These are phyloP conservation scores for Petromus typicus DNA, from an alignment of 2,113 vertebrate species.

Conservation along the genomic window DNA sequence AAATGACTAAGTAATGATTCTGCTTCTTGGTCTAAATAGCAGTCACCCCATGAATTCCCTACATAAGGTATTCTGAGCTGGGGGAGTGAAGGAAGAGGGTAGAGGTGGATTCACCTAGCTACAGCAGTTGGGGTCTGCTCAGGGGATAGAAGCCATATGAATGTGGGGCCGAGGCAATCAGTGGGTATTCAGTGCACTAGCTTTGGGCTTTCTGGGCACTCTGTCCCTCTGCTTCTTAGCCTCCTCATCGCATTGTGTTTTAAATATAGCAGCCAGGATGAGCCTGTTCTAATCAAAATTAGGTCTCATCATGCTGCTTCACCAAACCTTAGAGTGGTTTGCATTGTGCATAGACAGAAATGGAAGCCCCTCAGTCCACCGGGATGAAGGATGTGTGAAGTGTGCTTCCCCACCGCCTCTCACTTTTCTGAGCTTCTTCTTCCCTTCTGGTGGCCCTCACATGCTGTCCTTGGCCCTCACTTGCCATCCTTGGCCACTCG, in stretches of 20 bases:
- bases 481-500: no score
- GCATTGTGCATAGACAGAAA: background rate
- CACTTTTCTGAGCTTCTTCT: background rate
- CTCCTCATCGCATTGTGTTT: background rate
- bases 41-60: background rate
- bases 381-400: background rate
- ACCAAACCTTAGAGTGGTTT: background rate
- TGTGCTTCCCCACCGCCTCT: background rate
- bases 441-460: no score
- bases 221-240: background rate
- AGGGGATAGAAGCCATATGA: background rate
- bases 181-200: background rate
- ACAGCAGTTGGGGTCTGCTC: background rate
- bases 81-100: background rate
- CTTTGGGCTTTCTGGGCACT: background rate
- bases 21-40: constrained; percentile 4
- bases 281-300: background rate
- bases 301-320: background rate
- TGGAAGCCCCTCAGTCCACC: background rate
- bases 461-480: no score
- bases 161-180: background rate
- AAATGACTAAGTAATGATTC: background rate
- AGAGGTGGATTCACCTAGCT: background rate
- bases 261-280: background rate
- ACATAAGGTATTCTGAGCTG: background rate